A percentile compares a stretch with the other conserved stretches of the same genome.
These are phyloP conservation scores for Mythimna ferrago DNA, from an alignment of 2,888 invertebrate species.

Conservation along the genomic window DNA sequence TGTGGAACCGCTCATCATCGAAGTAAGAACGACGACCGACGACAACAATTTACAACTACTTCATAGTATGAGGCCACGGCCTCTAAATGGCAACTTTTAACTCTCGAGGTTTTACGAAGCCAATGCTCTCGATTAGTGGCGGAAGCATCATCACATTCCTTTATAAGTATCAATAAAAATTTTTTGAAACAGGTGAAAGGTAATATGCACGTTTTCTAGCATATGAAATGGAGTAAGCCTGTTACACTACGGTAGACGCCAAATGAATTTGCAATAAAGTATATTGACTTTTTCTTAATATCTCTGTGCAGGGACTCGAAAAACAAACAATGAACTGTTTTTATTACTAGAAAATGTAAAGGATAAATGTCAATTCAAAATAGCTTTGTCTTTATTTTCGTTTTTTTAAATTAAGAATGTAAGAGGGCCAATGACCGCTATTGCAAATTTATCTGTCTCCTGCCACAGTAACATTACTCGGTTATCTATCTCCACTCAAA, in stretches of 20 bases:
- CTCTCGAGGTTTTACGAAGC: slow-evolving; percentile 35
- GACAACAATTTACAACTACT: slow-evolving; percentile 33
- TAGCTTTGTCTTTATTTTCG: no score
- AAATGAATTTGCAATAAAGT: no score
- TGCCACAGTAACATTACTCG: neutral
- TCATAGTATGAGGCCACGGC: slow-evolving; percentile 18
- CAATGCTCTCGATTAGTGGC: slow-evolving; percentile 31
- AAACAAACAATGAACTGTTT: no score
- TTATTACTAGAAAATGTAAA: no score
- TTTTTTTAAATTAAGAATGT: no score
- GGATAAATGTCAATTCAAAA: no score
- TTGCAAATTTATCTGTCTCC: no score
- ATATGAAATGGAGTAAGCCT: slow-evolving; percentile 14
- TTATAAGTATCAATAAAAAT: slow-evolving; percentile 11
- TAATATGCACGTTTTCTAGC: slow-evolving; percentile 50
- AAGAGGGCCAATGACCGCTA: no score
- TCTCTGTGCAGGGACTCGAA: no score
- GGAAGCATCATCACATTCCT: slow-evolving; percentile 5
- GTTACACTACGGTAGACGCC: no score
- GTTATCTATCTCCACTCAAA: neutral
- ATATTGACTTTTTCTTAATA: no score
- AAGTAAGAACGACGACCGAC: slow-evolving; percentile 91
- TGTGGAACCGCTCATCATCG: slow-evolving; percentile 96
- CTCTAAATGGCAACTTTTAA: slow-evolving; percentile 37
- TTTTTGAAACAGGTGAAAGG: slow-evolving; percentile 56